phyloP scores from a whole-genome alignment of 1,140 invertebrate genomes.

The Panulirus ornatus region DNA sequence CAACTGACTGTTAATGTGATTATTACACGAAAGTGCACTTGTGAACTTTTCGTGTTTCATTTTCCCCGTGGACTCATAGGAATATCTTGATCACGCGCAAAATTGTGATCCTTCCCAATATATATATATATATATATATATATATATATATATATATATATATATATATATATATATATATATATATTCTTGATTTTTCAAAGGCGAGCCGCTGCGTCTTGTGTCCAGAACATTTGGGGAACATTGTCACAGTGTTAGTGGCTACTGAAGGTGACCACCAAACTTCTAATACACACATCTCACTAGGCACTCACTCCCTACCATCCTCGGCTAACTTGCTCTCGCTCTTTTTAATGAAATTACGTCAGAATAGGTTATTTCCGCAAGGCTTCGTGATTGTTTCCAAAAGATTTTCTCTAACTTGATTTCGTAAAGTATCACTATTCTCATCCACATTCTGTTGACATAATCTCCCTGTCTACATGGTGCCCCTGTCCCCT shows the following conservation, averaged over 20 bases:
- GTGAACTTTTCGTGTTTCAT: too few species aligned
- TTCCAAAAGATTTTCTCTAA: too few species aligned
- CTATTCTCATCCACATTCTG: too few species aligned
- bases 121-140: constrained; percentile 41
- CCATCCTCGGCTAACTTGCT: not conserved
- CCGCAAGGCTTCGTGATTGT: not conserved
- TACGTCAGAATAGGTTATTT: not conserved
- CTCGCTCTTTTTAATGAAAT: not conserved
- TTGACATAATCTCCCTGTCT: too few species aligned
- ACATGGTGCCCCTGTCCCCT: too few species aligned
- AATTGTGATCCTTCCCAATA: too few species aligned
- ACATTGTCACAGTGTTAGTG: not conserved
- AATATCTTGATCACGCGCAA: too few species aligned
- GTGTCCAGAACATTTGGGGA: not conserved
- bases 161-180: constrained; percentile 41
- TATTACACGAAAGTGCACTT: too few species aligned
- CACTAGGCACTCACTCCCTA: not conserved
- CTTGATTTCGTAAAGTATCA: too few species aligned
- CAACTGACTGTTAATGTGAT: too few species aligned
- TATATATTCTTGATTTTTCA: constrained; percentile 13
- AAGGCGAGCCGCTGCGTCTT: too few species aligned
- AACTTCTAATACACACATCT: not conserved
- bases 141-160: constrained; percentile 41
- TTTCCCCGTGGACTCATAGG: too few species aligned
- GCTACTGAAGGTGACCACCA: not conserved